Base-by-base conservation (phyloP, 2,797 vertebrate species). In the Alauda arvensis region DNA sequence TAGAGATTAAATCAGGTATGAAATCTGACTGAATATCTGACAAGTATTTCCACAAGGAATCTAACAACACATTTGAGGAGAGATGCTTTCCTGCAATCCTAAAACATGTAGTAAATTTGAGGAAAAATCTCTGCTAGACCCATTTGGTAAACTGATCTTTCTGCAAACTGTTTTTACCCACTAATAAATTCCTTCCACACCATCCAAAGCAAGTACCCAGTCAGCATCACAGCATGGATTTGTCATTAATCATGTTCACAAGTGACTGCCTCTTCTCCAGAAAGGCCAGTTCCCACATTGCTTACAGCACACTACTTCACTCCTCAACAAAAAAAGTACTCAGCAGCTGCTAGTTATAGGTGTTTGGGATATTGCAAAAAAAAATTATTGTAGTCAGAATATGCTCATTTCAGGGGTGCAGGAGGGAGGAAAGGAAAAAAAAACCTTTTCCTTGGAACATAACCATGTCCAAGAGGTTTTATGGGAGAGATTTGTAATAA, bases 71-170 rank as follows among this genome's bases (percentile, higher is more conserved):
- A 40, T 61, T 70, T 90, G 57, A 92, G 82, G 37, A 76, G 45
- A 65, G 26, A 43, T 48, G 59, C 28, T 77, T 81, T 70, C 45
- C 57, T 85, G 52, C 49, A 78, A 65, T n/a, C 56, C 60, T 62
- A 63, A 89, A 81, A 53, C 0, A 0, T 28, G n/a, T 8, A 65
- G 66, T 46, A 72, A 74, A 63, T 65, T 24, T 77, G 61, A 83
- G 65, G 56, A 63, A 81, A 90, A 87, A 39, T 12, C 46, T 83
- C 90, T 90, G 75, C 51, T 90, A 89, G 77, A 93, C 3, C 25
- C 77, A 91, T 89, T 87, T 67, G 57, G 91, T 76, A 94, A 93
- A 70, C 65, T 61, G 75, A 93, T 90, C 81, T 49, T 91, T 71
- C 62, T 88, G 77, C 51, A 77, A 70, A 87, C 70, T 85, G 42